A percentile compares a stretch with the other conserved stretches of the same genome.
These are phyloP conservation scores for Andricus curvator DNA, from an alignment of 2,888 invertebrate species.

Conservation along the genomic window DNA sequence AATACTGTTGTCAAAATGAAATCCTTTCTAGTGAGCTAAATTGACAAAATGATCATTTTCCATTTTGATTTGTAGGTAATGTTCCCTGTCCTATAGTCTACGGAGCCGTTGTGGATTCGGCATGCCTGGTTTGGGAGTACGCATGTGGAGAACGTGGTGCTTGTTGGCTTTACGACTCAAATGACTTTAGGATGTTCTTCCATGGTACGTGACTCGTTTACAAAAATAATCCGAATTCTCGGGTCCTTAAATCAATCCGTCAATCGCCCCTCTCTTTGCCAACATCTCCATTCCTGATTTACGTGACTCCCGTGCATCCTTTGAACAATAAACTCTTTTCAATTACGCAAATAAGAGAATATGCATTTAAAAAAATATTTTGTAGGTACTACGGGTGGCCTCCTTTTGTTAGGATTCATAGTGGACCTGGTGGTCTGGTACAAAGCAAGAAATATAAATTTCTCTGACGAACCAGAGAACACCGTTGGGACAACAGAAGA, in stretches of 20 bases:
- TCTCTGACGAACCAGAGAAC: conserved; percentile 81
- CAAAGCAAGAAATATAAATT: conserved; percentile 90
- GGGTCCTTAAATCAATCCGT: conserved; percentile 13
- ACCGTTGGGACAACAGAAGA: conserved; percentile 77
- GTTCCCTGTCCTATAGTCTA: conserved; percentile 97
- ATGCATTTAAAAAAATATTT: conserved; percentile 50
- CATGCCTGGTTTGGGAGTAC: conserved; percentile 92
- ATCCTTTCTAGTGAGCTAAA: background rate
- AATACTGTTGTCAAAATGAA: background rate
- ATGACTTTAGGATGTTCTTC: conserved; percentile 90
- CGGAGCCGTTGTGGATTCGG: conserved; percentile 94
- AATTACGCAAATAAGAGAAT: background rate
- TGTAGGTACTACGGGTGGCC: conserved; percentile 90
- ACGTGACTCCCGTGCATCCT: background rate
- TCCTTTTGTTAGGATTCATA: conserved; percentile 90
- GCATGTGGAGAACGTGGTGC: conserved; percentile 90
- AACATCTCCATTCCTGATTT: background rate
- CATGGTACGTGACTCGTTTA: conserved; percentile 82
- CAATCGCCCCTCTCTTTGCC: background rate
- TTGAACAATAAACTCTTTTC: background rate
- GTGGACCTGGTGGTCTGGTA: conserved; percentile 94
- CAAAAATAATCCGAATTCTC: conserved; percentile 31
- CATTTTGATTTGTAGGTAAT: conserved; percentile 81
- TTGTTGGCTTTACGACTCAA: conserved; percentile 92
- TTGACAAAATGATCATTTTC: conserved; percentile 2